Base-by-base conservation (phyloP, 2,888 invertebrate species). In the Conchocele bisecta region DNA sequence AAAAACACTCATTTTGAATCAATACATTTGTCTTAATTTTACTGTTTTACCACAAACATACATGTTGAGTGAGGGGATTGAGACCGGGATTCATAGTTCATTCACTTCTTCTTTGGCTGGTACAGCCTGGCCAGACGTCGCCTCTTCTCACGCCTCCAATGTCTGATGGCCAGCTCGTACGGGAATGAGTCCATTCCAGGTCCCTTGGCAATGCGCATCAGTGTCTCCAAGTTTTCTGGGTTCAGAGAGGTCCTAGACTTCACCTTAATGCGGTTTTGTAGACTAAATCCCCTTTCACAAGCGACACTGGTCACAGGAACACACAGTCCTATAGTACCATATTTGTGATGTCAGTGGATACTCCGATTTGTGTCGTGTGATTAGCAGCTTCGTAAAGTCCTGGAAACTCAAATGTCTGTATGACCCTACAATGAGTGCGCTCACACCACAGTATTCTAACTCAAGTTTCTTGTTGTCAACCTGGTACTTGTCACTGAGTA, bases 61-160 rank as follows among this genome's bases (percentile, higher is more conserved):
- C n/a, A n/a, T n/a, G n/a, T n/a, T n/a, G n/a, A n/a, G n/a, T n/a
- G n/a, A n/a, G n/a, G n/a, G n/a, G n/a, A n/a, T n/a, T n/a, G n/a
- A n/a, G n/a, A n/a, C n/a, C n/a, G n/a, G n/a, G n/a, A n/a, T n/a
- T n/a, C n/a, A n/a, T n/a, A n/a, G n/a, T n/a, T n/a, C n/a, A n/a
- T n/a, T n/a, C n/a, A n/a, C n/a, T 6, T 6, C 15, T 44, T 44
- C 15, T 5, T 9, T 37, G 60, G 60, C 24, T 60, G 26, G 28
- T 60, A 60, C 24, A 60, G 46, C 20, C 48, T 29, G 4, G 50
- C 61, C 37, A 61, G 33, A 17, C 61, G 24, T 3, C 51, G 15
- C 33, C 42, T 61, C 44, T 61, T 61, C 37, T 53, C 61, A 22
- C 5, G n/a, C 9, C 31, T 41, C 58, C 58, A 58, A 46, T 58